Conservation (phyloP, 2,113 vertebrate species). For the Notarius quadriscutis region DNA sequence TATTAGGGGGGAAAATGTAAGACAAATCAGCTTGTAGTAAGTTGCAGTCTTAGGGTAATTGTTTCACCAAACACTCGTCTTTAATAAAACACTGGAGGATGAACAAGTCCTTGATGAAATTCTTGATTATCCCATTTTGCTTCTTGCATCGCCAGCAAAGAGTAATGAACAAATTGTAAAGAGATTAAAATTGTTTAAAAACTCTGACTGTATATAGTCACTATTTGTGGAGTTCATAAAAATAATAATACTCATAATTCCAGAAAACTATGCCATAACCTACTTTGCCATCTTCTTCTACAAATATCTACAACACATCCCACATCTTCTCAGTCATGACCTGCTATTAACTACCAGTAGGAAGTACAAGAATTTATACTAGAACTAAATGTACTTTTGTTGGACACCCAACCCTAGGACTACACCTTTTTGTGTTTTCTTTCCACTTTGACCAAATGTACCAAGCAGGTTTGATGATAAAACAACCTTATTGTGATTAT, state of each 20-base stretch:
- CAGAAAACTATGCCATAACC: not conserved
- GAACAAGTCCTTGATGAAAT: not conserved
- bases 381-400: not conserved
- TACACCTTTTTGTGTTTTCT: not conserved
- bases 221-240: not conserved
- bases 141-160: not conserved
- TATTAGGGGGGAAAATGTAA: not conserved
- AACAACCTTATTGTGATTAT: not conserved
- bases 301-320: not conserved
- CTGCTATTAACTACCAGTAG: not conserved
- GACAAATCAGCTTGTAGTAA: not conserved
- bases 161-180: not conserved
- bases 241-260: not conserved
- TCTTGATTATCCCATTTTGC: not conserved
- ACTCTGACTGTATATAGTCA: not conserved
- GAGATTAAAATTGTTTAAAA: not conserved
- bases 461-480: not conserved
- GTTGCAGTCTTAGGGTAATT: not conserved
- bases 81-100: not conserved
- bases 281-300: not conserved
- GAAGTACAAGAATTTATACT: not conserved
- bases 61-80: not conserved
- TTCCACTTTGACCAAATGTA: not conserved
- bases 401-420: not conserved
- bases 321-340: not conserved